phyloP scores from a whole-genome alignment of 2,888 invertebrate species.

The Agrotis segetum region DNA sequence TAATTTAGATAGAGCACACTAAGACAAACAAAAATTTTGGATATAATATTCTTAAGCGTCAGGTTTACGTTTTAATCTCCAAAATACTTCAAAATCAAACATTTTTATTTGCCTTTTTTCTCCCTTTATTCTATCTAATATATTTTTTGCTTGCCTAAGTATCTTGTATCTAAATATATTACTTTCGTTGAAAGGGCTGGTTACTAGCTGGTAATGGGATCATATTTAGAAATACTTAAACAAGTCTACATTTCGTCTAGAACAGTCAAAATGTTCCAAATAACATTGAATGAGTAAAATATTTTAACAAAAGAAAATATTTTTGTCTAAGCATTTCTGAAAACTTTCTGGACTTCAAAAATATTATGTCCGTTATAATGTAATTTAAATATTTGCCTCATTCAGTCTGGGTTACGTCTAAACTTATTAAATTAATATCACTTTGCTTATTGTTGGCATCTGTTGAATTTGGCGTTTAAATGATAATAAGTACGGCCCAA shows the following conservation, averaged over 20 bases:
- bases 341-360: constrained; percentile 2
- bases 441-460: constrained; percentile 51
- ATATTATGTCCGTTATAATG: constrained; percentile 28
- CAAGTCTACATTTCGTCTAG: neutral
- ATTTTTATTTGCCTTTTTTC: too few species aligned
- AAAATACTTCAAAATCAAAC: too few species aligned
- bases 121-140: too few species aligned
- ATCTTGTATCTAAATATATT: too few species aligned
- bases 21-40: too few species aligned
- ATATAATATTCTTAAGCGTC: too few species aligned
- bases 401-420: constrained; percentile 29
- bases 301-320: constrained; percentile 4
- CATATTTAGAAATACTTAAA: neutral
- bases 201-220: too few species aligned
- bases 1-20: too few species aligned
- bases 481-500: constrained; percentile 42
- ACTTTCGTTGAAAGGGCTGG: too few species aligned
- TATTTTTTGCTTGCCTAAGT: too few species aligned
- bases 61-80: too few species aligned
- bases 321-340: neutral
- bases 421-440: constrained; percentile 50
- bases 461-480: constrained; percentile 34
- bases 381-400: constrained; percentile 41
- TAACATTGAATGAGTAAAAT: neutral
- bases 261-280: neutral